Evolutionary conservation across 2,888 invertebrate species (phyloP).

Genomic region (Drosophila stalkeri): DNA sequence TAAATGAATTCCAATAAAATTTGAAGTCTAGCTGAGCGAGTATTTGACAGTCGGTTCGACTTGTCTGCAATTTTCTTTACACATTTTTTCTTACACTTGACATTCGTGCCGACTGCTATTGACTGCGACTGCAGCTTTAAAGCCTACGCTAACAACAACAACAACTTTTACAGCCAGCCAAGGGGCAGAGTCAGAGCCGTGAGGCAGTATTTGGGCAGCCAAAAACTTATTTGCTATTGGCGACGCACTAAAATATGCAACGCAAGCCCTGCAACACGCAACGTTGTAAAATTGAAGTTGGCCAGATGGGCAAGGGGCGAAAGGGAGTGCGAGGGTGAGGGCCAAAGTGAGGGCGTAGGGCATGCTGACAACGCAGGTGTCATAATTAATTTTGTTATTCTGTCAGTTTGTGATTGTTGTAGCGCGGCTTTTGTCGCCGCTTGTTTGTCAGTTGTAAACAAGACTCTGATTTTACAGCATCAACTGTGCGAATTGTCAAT

Average conservation of each 20-base stretch:
- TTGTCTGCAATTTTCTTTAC: conserved; percentile 3
- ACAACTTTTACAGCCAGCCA: conserved; percentile 12
- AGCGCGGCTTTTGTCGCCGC: conserved; percentile 41
- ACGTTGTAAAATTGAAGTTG: background rate
- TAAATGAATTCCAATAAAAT: background rate
- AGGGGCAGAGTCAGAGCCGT: conserved; percentile 1
- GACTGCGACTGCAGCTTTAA: conserved; percentile 34
- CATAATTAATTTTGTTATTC: conserved; percentile 70
- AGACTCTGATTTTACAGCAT: conserved; percentile 46
- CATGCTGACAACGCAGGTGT: conserved; percentile 52
- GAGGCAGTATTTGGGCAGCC: background rate
- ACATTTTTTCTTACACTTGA: conserved; percentile 52
- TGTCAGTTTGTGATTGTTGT: conserved; percentile 57
- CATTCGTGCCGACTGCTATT: conserved; percentile 38
- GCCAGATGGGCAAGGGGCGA: background rate
- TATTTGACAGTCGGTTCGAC: background rate
- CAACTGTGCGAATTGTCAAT: conserved; percentile 21
- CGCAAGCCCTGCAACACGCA: conserved; percentile 48
- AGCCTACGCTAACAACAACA: conserved; percentile 40
- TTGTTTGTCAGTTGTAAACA: conserved; percentile 57
- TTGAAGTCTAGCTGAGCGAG: background rate
- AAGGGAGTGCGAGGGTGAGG: conserved; percentile 6
- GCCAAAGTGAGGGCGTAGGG: conserved; percentile 7
- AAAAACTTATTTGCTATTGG: conserved; percentile 54
- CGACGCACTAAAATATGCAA: conserved; percentile 67